These are phyloP conservation scores for Acleris literana DNA, from an alignment of 2,888 invertebrate genomes.

Conservation along the genomic window DNA sequence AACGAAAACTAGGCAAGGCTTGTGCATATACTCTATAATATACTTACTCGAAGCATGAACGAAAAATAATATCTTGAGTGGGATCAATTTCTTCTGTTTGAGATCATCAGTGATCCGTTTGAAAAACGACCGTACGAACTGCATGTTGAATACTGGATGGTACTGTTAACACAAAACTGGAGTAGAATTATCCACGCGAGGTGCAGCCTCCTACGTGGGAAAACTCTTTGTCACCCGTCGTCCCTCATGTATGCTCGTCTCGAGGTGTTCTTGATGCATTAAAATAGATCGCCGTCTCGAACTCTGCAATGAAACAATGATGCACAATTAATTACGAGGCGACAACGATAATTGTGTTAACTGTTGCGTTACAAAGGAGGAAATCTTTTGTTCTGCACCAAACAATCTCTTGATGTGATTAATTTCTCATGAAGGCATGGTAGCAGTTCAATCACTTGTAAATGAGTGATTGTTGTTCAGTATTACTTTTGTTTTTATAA, in stretches of 20 bases:
- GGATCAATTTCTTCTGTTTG: constrained; percentile 87
- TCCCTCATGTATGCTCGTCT: constrained; percentile 56
- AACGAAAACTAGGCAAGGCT: too few species aligned
- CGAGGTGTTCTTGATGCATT: constrained; percentile 67
- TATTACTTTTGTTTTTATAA: not conserved
- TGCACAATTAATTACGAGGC: constrained; percentile 5
- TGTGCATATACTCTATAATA: too few species aligned
- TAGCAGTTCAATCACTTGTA: not conserved
- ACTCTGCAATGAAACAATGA: constrained; percentile 51
- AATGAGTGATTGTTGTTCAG: not conserved
- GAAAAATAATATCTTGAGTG: constrained; percentile 89
- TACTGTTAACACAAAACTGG: constrained; percentile 36
- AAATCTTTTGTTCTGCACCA: constrained; percentile 2
- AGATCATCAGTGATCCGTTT: constrained; percentile 87
- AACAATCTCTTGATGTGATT: not conserved
- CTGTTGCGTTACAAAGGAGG: not conserved
- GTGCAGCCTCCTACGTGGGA: constrained; percentile 56
- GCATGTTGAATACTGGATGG: constrained; percentile 69
- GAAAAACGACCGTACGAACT: constrained; percentile 85
- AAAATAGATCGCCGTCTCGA: constrained; percentile 49
- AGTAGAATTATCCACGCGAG: constrained; percentile 26
- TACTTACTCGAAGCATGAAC: constrained; percentile 91
- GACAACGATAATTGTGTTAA: not conserved
- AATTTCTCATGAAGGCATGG: not conserved
- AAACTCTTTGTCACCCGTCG: constrained; percentile 62